Evolutionary conservation across 1,140 invertebrate genomes (phyloP).

Genomic region (Drosophila sturtevanti): DNA sequence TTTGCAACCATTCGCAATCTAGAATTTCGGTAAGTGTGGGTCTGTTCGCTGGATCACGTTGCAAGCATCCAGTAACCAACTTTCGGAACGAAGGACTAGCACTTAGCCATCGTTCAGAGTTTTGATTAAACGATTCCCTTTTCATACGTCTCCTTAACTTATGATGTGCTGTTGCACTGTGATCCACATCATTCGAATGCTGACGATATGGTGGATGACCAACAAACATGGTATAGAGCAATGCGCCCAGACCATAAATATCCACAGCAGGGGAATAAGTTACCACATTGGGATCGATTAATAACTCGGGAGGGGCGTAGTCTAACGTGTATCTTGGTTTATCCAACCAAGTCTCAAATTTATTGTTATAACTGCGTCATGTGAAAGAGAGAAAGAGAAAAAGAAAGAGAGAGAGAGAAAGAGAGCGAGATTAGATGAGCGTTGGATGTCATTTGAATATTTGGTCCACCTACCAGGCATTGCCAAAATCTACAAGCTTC

Average conservation of each 20-base stretch:
- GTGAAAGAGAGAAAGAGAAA: neutral
- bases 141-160: slow-evolving; percentile 53
- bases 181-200: slow-evolving; percentile 64
- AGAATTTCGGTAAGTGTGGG: slow-evolving; percentile 87
- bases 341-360: slow-evolving; percentile 86
- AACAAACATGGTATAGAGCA: slow-evolving; percentile 93
- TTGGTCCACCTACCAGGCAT: slow-evolving; percentile 84
- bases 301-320: slow-evolving; percentile 95
- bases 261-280: slow-evolving; percentile 94
- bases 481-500: slow-evolving; percentile 96
- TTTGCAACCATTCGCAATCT: slow-evolving; percentile 87
- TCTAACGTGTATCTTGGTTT: slow-evolving; percentile 94
- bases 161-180: slow-evolving; percentile 39
- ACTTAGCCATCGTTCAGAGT: slow-evolving; percentile 86
- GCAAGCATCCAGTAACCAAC: slow-evolving; percentile 89
- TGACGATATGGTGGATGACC: slow-evolving; percentile 88
- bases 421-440: neutral
- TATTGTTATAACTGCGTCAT: slow-evolving; percentile 84
- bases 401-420: neutral
- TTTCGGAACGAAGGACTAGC: slow-evolving; percentile 89
- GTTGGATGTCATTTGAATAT: no score
- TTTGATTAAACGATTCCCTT: slow-evolving; percentile 60
- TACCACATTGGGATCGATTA: slow-evolving; percentile 84
- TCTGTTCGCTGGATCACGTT: slow-evolving; percentile 89
- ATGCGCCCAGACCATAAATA: slow-evolving; percentile 94